phyloP scores from a whole-genome alignment of 2,113 vertebrate genomes.

The Antennarius striatus region DNA sequence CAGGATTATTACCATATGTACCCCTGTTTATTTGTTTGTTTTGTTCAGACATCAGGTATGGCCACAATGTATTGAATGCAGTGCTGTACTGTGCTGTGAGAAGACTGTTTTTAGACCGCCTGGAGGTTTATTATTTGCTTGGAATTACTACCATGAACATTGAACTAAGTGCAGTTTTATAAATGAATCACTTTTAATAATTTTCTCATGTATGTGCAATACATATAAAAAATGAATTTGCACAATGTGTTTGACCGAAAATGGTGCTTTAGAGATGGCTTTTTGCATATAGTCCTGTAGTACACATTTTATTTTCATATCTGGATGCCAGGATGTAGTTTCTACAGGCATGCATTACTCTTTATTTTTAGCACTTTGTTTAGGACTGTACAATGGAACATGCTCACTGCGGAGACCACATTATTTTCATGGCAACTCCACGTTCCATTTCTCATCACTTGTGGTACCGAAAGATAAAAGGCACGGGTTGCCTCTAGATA shows the following conservation, averaged over 20 bases:
- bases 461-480: slow-evolving; percentile 78
- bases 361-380: slow-evolving; percentile 80
- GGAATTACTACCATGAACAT: slow-evolving; percentile 40
- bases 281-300: slow-evolving; percentile 66
- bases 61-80: slow-evolving; percentile 68
- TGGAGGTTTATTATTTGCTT: slow-evolving; percentile 47
- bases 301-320: slow-evolving; percentile 22
- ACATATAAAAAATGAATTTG: slow-evolving; percentile 68
- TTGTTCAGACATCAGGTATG: slow-evolving; percentile 78
- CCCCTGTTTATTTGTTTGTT: slow-evolving; percentile 40
- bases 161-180: slow-evolving; percentile 52
- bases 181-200: slow-evolving; percentile 53
- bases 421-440: slow-evolving; percentile 66
- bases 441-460: slow-evolving; percentile 70
- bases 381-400: slow-evolving; percentile 74
- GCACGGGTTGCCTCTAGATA: slow-evolving; percentile 89
- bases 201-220: slow-evolving; percentile 69
- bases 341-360: slow-evolving; percentile 58
- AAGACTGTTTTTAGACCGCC: slow-evolving; percentile 42
- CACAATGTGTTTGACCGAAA: slow-evolving; percentile 74
- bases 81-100: slow-evolving; percentile 66
- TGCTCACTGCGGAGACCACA: slow-evolving; percentile 70
- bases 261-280: slow-evolving; percentile 76
- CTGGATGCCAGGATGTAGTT: slow-evolving; percentile 59
- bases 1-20: slow-evolving; percentile 51